A percentile compares a stretch with the other conserved stretches of the same genome.
These are phyloP conservation scores for Bradypodion pumilum DNA, from an alignment of 2,797 vertebrate species.

Conservation along the genomic window DNA sequence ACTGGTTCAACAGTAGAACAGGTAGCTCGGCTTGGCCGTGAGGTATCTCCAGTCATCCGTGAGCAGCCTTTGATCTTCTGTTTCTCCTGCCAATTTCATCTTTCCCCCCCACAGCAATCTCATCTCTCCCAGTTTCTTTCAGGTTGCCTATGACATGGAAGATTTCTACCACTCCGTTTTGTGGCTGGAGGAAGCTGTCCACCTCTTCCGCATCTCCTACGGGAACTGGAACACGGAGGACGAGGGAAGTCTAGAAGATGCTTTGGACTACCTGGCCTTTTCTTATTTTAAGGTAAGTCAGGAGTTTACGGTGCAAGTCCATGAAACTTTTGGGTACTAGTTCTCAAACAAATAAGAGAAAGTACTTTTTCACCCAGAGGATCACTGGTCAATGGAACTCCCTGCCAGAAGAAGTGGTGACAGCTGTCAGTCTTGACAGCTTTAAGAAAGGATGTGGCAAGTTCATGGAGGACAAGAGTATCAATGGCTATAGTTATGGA, in stretches of 20 bases:
- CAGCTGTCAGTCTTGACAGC: too few species aligned
- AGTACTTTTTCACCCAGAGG: too few species aligned
- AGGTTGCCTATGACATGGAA: slow-evolving; percentile 91
- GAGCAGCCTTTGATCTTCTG: background rate
- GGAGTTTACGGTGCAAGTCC: too few species aligned
- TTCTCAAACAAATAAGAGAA: too few species aligned
- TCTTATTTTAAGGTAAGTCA: slow-evolving; percentile 90
- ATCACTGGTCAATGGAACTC: too few species aligned
- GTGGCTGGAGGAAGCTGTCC: slow-evolving; percentile 91
- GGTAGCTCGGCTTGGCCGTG: background rate
- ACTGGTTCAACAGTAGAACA: background rate
- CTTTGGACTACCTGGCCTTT: slow-evolving; percentile 92
- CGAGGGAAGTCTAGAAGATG: slow-evolving; percentile 86
- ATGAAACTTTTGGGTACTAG: too few species aligned
- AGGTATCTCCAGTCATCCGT: background rate
- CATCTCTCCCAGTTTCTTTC: background rate
- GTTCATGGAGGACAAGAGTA: too few species aligned
- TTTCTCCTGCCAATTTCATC: too few species aligned
- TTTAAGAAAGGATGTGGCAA: too few species aligned
- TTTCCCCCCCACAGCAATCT: rapidly evolving
- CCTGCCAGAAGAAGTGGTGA: too few species aligned
- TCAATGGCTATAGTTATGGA: too few species aligned
- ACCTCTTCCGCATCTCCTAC: slow-evolving; percentile 82
- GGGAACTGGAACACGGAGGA: slow-evolving; percentile 86
- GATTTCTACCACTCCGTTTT: slow-evolving; percentile 92